Conservation (phyloP, 2,797 vertebrate genomes). For the Aythya fuligula region DNA sequence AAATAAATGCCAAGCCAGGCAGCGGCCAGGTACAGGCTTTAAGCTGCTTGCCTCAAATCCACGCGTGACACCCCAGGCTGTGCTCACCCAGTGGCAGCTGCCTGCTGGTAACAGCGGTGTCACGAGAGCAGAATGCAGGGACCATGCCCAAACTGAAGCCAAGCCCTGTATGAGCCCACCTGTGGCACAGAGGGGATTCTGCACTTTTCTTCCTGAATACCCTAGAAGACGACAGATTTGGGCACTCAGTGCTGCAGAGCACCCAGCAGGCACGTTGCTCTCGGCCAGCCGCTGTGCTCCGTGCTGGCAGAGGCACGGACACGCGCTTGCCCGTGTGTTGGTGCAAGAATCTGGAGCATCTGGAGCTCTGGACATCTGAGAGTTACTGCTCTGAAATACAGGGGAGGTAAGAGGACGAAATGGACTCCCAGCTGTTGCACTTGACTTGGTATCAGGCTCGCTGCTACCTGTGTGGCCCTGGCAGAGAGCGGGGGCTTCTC, state of each 20-base stretch:
- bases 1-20: neutral
- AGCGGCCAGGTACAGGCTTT: neutral
- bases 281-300: neutral
- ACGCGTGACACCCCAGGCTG: neutral
- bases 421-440: conserved; percentile 37
- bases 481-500: neutral
- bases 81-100: neutral
- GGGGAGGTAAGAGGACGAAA: neutral
- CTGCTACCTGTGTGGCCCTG: conserved; percentile 66
- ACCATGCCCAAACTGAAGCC: neutral
- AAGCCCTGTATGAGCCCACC: neutral
- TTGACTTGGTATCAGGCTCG: conserved; percentile 20
- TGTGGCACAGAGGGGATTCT: neutral
- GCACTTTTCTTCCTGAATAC: neutral
- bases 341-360: neutral
- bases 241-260: neutral
- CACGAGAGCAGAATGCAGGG: neutral
- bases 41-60: neutral
- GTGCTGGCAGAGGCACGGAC: rapidly evolving
- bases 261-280: neutral
- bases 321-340: rapidly evolving
- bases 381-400: neutral
- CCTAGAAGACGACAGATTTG: neutral
- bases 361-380: neutral
- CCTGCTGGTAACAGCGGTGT: neutral